Evolutionary conservation across 2,113 vertebrate species (phyloP).

Genomic region (Pterophyllum scalare): DNA sequence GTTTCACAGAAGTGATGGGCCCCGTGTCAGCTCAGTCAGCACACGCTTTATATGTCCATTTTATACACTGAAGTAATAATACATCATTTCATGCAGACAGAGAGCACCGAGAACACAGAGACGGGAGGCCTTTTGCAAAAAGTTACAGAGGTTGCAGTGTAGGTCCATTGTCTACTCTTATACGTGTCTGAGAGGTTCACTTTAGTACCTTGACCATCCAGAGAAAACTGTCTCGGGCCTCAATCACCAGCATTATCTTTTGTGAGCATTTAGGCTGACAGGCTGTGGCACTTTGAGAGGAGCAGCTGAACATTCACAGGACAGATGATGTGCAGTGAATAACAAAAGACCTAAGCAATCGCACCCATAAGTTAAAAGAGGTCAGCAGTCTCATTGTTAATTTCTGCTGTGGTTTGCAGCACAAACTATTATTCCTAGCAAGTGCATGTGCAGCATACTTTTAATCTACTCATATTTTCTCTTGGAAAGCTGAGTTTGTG

Average conservation of each 20-base stretch:
- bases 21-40: constrained; percentile 18
- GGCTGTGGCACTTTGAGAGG: constrained; percentile 10
- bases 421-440: not conserved
- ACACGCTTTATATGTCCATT: constrained; percentile 31
- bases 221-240: constrained; percentile 27
- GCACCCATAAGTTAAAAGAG: constrained; percentile 25
- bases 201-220: constrained; percentile 43
- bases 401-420: constrained; percentile 2
- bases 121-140: constrained; percentile 38
- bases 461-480: not conserved
- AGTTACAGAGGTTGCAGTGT: constrained; percentile 28
- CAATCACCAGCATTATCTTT: constrained; percentile 22
- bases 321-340: constrained; percentile 14
- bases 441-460: not conserved
- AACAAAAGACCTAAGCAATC: constrained; percentile 20
- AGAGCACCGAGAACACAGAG: constrained; percentile 46
- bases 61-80: constrained; percentile 5
- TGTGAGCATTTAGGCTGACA: constrained; percentile 50
- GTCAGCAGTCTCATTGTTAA: constrained; percentile 20
- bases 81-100: constrained; percentile 64
- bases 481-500: not conserved
- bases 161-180: constrained; percentile 13
- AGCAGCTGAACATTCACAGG: constrained; percentile 1
- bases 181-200: constrained; percentile 41
- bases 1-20: constrained; percentile 7